Conservation (phyloP, 2,888 invertebrate species). For the Trichopoda pennipes region DNA sequence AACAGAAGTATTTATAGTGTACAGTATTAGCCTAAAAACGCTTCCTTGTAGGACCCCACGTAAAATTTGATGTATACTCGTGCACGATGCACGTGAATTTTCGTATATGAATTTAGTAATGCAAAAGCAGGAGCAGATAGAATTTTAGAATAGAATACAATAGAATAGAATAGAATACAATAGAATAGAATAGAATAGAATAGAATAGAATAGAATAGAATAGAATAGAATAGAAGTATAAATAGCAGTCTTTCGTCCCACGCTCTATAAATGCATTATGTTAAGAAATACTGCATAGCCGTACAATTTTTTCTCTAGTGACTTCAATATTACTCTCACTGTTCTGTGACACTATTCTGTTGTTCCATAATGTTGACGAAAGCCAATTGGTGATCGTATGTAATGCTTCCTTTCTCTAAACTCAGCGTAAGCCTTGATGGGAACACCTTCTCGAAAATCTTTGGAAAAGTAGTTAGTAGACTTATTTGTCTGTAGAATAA, state of each 20-base stretch:
- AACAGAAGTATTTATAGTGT: not conserved
- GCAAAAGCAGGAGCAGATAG: not conserved
- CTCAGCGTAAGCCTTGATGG: not conserved
- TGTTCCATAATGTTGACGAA: not conserved
- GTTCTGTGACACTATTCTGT: not conserved
- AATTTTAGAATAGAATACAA: too few relatives aligned
- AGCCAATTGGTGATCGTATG: not conserved
- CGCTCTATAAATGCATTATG: not conserved
- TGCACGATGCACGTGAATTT: too few relatives aligned
- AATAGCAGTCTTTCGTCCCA: not conserved
- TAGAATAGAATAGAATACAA: too few relatives aligned
- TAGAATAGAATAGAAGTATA: not conserved
- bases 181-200: too few relatives aligned
- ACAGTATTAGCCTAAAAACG: too few relatives aligned
- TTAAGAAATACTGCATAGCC: not conserved
- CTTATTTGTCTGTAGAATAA: conserved; percentile 8
- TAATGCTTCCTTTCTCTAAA: not conserved
- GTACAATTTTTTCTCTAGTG: not conserved
- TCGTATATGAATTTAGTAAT: not conserved
- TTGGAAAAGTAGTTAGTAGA: not conserved
- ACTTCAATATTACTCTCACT: not conserved
- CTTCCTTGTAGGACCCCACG: not conserved
- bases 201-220: too few relatives aligned
- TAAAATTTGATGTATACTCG: not conserved
- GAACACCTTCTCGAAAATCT: not conserved